Evolutionary conservation across 1,140 invertebrate genomes (phyloP).

Genomic region (Zaprionus ghesquierei): DNA sequence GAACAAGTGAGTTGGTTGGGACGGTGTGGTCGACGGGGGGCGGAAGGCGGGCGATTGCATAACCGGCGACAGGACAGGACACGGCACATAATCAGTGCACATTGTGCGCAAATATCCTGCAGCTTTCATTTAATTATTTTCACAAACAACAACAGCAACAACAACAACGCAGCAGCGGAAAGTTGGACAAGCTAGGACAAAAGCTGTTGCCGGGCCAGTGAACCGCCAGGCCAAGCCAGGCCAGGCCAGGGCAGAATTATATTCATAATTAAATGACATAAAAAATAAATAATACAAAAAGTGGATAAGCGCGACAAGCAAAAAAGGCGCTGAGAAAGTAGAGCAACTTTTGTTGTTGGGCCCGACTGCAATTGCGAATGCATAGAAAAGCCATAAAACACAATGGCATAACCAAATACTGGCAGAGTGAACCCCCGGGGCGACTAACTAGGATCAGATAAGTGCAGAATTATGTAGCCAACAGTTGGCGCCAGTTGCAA

Average conservation of each 20-base stretch:
- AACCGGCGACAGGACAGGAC: slow-evolving; percentile 17
- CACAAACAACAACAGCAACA: slow-evolving; percentile 36
- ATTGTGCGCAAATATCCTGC: slow-evolving; percentile 67
- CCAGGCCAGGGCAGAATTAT: slow-evolving; percentile 38
- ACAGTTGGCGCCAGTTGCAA: slow-evolving; percentile 16
- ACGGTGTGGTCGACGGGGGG: background rate
- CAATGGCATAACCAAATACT: slow-evolving; percentile 51
- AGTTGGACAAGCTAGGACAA: slow-evolving; percentile 25
- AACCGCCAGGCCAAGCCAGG: slow-evolving; percentile 15
- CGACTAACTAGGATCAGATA: slow-evolving; percentile 64
- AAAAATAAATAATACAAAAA: slow-evolving; percentile 38
- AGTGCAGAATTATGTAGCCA: slow-evolving; percentile 72
- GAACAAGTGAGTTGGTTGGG: background rate
- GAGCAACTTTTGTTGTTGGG: slow-evolving; percentile 36
- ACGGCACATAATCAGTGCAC: slow-evolving; percentile 58
- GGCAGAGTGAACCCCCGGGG: slow-evolving; percentile 36
- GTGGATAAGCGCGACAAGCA: background rate
- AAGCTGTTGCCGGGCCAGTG: slow-evolving; percentile 25
- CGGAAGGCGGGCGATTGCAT: background rate
- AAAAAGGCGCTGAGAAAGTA: background rate
- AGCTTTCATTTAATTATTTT: slow-evolving; percentile 69
- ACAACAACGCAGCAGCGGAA: background rate
- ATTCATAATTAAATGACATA: slow-evolving; percentile 74
- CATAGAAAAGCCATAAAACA: slow-evolving; percentile 73
- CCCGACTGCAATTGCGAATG: slow-evolving; percentile 59